A percentile compares a stretch with the other conserved stretches of the same genome.
Evolutionary conservation across 2,888 invertebrate genomes (phyloP).

Genomic region (Cosmia pyralina): DNA sequence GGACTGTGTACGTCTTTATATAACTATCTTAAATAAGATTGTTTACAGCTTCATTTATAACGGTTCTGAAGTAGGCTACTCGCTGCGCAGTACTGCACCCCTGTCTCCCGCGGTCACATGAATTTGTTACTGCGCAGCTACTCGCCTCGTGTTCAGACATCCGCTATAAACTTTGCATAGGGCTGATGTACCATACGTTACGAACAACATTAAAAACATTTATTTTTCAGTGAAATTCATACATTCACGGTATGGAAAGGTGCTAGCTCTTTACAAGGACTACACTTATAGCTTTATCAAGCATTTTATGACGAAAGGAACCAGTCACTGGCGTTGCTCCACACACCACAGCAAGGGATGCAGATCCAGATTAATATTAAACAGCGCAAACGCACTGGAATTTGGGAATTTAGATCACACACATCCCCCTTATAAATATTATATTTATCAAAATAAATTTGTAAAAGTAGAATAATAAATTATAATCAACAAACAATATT

Average conservation of each 20-base stretch:
- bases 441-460: conserved; percentile 34
- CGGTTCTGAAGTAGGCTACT: neutral
- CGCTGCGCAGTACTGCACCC: neutral
- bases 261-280: conserved; percentile 35
- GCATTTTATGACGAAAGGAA: conserved; percentile 9
- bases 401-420: conserved; percentile 17
- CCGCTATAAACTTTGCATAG: neutral
- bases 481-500: neutral
- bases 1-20: neutral
- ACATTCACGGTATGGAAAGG: conserved; percentile 36
- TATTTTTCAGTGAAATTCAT: conserved; percentile 35
- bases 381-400: conserved; percentile 2
- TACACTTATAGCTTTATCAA: conserved; percentile 46
- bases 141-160: neutral
- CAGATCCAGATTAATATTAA: conserved; percentile 31
- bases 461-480: conserved; percentile 23
- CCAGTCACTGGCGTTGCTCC: conserved; percentile 55
- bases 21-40: neutral
- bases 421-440: conserved; percentile 37
- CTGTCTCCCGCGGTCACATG: neutral
- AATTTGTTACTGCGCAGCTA: neutral
- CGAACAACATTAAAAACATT: conserved; percentile 3
- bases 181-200: neutral
- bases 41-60: neutral
- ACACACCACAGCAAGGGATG: conserved; percentile 55